Conservation (phyloP, 2,113 vertebrate species). For the human region GRCh38 chr17:6185001-6185500, state of each 20-base stretch:
- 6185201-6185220: not conserved
- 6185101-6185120: not conserved
- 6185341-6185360: not conserved
- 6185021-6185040: not conserved
- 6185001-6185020: not conserved
- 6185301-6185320: not conserved
- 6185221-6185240: not conserved
- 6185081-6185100: accelerated
- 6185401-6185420: not conserved
- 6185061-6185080: not conserved
- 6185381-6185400: not conserved
- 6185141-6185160: not conserved
- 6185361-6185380: not conserved
- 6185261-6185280: not conserved
- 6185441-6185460: not conserved
- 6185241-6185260: not conserved
- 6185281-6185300: not conserved
- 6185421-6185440: not conserved
- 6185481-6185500: not conserved
- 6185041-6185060: not conserved
- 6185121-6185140: not conserved
- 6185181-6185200: accelerated
- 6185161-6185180: not conserved
- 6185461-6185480: not conserved
- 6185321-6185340: not conserved